Evolutionary conservation across 2,113 vertebrate genomes (phyloP), one percentile per base, ranked within the genome.

Genomic region (Tragelaphus imberbis): DNA sequence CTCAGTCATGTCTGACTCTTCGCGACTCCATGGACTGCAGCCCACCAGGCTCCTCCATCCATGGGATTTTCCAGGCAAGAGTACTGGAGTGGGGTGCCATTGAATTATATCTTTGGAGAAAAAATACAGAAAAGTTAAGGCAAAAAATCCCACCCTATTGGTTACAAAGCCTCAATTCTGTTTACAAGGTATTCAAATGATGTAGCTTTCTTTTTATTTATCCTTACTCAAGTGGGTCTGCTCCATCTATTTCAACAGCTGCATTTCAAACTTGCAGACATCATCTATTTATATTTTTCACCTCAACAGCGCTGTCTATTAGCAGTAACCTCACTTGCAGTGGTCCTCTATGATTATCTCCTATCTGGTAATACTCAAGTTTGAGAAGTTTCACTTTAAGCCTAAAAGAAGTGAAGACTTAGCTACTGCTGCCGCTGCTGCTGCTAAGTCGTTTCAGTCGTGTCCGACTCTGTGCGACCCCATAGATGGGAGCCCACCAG

Each of bases 181-280:
- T 25, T 82, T 82, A 84, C 3, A 81, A 96, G 93, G 13, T 84
- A 91, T 30, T 90, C n/a, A 95, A 92, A 92, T 71, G n/a, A 92
- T 3, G 56, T 63, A 94, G 75, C 15, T 56, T 28, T 59, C 11
- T 25, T 13, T 88, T 80, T 27, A 84, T 40, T 44, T 85, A 79
- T 87, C 36, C 30, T 91, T 80, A 90, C 47, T 44, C 80, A 90
- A 11, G 11, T 30, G 16, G 27, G 19, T 9, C 44, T 88, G 40
- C 85, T 96, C 88, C 40, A 86, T 75, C 90, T 88, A 86, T 84
- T 96, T 92, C 53, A 92, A 44, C 28, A 90, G 63, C 13, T 84
- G 11, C 9, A 89, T 63, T 92, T 88, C 40, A 90, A 89, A 91
- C 55, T 19, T 82, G 36, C 68, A 75, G 61, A 79, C 8, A 95